Conservation (phyloP, 2,888 invertebrate species). For the Euspilapteryx auroguttella region DNA sequence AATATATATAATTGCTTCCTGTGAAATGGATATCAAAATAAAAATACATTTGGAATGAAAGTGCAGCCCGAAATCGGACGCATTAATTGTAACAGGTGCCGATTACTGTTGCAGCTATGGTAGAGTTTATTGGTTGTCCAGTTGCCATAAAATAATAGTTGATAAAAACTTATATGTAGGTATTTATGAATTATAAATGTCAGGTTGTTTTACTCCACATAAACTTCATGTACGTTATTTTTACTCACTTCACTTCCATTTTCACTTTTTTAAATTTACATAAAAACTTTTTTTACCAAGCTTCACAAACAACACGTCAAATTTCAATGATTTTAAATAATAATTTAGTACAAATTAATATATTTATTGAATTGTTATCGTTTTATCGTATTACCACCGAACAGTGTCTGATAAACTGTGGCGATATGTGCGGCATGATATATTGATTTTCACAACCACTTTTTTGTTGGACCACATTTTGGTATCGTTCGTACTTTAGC, state of each 20-base stretch:
- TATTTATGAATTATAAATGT: no score
- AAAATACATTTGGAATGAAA: conserved; percentile 20
- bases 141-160: no score
- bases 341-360: no score
- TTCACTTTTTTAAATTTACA: neutral
- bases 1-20: no score
- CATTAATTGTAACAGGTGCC: conserved; percentile 45
- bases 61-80: conserved; percentile 14
- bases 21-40: neutral
- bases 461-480: conserved; percentile 8
- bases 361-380: no score
- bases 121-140: no score
- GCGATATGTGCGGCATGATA: conserved; percentile 30
- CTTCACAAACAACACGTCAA: no score
- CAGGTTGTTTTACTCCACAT: no score
- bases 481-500: conserved; percentile 1
- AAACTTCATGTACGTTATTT: no score
- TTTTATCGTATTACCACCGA: conserved; percentile 26
- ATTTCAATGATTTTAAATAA: no score
- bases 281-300: neutral
- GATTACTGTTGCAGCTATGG: conserved; percentile 30
- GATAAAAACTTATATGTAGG: no score
- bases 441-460: conserved; percentile 40
- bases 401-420: conserved; percentile 36
- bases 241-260: conserved; percentile 8